Evolutionary conservation across 2,888 invertebrate species (phyloP), one percentile per base, ranked within the genome.

Genomic region (Tryphoninae sp.): DNA sequence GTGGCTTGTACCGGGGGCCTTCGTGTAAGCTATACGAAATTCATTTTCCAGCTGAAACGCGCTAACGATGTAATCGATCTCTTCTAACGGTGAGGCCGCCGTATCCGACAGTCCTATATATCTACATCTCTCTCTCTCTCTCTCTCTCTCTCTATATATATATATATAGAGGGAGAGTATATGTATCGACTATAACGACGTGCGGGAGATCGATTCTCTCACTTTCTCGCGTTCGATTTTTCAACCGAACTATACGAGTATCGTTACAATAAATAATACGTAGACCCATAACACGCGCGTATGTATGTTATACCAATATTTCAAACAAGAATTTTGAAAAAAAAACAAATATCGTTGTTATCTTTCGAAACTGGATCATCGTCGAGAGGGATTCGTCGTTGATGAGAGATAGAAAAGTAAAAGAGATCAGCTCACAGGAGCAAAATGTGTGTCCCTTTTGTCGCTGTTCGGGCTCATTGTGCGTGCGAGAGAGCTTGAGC

Each of bases 11-110:
- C 33, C 33, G 16, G 62, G 77, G 61, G 73, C 59, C 68, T 73
- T 75, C 81, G 58, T 58, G 67, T 78, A 75, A 71, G 78, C 78
- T 78, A 78, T 82, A 78, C 82, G 82, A 88, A 86, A 86, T 88
- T 87, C 83, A 87, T 86, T 87, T 87, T 86, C 85, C 80, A 83
- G 59, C 69, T 82, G 83, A 85, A 83, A 84, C 83, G 79, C 81
- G 82, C 83, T 85, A 85, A 87, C 86, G 86, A 86, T 83, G 84
- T 79, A 84, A 86, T 84, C 85, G 85, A 86, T 86, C 85, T 84
- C 69, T 75, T 82, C 85, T 83, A 84, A 83, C 81, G 61, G 49
- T 64, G 58, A 53, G 78, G 58, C 77, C 77, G 78, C 61, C 71
- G 77, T 78, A 69, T 73, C 68, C 71, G 78, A 82, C 74, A 67